Percentiles rank a stretch among this genome's conserved stretches.
phyloP scores from a whole-genome alignment of 1,140 invertebrate genomes.

The Phenacoccus solenopsis region DNA sequence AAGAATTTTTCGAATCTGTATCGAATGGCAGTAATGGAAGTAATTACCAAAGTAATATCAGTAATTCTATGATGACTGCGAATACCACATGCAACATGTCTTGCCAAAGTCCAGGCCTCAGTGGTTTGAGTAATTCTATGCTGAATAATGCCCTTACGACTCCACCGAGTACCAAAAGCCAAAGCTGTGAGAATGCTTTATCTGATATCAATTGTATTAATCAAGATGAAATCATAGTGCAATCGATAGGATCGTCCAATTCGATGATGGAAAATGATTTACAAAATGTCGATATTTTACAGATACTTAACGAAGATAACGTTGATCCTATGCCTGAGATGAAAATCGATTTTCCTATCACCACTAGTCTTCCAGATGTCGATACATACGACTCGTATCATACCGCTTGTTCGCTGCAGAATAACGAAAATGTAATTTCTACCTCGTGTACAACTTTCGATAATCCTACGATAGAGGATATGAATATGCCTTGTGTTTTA shows the following conservation, averaged over 20 bases:
- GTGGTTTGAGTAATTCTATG: neutral
- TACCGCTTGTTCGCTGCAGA: neutral
- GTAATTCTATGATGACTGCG: neutral
- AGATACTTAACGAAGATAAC: too few species aligned
- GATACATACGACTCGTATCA: too few species aligned
- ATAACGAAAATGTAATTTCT: neutral
- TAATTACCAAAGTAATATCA: neutral
- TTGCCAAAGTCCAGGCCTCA: neutral
- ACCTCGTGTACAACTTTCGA: neutral
- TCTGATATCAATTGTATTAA: too few species aligned
- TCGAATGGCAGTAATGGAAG: neutral
- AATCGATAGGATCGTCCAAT: too few species aligned
- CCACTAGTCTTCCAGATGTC: neutral
- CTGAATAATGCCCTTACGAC: neutral
- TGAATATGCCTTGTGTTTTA: neutral
- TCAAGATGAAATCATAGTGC: too few species aligned
- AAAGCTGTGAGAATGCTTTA: too few species aligned
- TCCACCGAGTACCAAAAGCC: too few species aligned
- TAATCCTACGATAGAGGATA: neutral
- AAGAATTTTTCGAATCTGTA: neutral
- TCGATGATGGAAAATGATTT: too few species aligned
- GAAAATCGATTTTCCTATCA: neutral
- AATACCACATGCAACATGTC: too few species aligned
- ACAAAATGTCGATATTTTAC: too few species aligned
- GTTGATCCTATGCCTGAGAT: too few species aligned